Percentiles rank a stretch among this genome's conserved stretches.
These are phyloP conservation scores for Eueides isabella DNA, from an alignment of 1,140 invertebrate genomes.

Conservation along the genomic window DNA sequence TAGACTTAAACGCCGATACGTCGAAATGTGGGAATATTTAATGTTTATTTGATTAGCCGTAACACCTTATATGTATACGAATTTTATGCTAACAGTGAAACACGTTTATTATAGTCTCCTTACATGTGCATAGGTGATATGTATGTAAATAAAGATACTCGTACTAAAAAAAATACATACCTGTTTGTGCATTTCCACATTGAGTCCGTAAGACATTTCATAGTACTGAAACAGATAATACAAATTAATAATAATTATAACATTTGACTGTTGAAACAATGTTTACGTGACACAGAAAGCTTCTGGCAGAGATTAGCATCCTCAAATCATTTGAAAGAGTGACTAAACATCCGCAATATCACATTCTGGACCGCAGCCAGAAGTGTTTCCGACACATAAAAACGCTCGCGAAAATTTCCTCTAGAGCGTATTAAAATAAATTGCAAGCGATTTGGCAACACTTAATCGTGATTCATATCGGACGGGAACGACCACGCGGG, in stretches of 20 bases:
- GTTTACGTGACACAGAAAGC: constrained; percentile 64
- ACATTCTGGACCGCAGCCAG: constrained; percentile 71
- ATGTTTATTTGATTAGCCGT: not conserved
- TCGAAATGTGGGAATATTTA: constrained; percentile 54
- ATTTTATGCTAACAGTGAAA: not conserved
- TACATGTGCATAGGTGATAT: too few relatives aligned
- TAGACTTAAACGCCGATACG: constrained; percentile 36
- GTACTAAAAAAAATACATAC: constrained; percentile 83
- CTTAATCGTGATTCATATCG: constrained; percentile 81
- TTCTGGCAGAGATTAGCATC: constrained; percentile 74
- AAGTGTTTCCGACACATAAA: constrained; percentile 81
- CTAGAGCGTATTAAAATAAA: constrained; percentile 81
- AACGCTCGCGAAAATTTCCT: constrained; percentile 78
- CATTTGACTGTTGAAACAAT: constrained; percentile 56
- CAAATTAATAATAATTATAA: constrained; percentile 66
- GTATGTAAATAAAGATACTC: not conserved
- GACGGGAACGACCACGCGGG: constrained; percentile 67
- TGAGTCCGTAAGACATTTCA: constrained; percentile 99
- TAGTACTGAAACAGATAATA: constrained; percentile 95
- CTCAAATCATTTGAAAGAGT: constrained; percentile 77
- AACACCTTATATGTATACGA: not conserved
- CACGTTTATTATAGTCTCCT: too few relatives aligned
- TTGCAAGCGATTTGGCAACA: constrained; percentile 81
- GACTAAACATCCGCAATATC: constrained; percentile 78
- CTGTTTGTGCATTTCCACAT: constrained; percentile 99